phyloP scores from a whole-genome alignment of 2,113 vertebrate species.

The Grammomys surdaster region DNA sequence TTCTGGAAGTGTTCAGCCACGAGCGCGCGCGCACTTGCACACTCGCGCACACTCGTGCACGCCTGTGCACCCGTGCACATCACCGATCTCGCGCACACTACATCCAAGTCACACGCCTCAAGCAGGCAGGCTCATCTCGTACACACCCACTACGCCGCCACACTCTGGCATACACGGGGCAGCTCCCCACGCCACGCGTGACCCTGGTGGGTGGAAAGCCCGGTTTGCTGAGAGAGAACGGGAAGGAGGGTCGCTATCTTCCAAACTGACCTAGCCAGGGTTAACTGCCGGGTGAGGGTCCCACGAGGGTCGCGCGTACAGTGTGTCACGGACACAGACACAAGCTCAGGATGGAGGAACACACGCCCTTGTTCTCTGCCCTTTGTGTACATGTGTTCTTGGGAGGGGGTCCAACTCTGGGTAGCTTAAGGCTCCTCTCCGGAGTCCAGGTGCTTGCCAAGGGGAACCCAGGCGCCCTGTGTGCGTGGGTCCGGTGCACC shows the following conservation, averaged over 20 bases:
- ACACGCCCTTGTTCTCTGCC: neutral
- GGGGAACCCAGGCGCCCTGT: neutral
- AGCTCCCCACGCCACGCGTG: neutral
- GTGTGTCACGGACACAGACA: neutral
- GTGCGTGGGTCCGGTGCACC: neutral
- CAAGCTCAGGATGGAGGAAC: too few relatives aligned
- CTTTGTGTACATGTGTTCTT: conserved; percentile 45
- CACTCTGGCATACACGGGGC: neutral
- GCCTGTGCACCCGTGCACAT: neutral
- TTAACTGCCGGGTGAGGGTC: conserved; percentile 24
- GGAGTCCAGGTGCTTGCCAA: neutral
- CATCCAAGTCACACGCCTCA: neutral
- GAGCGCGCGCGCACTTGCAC: neutral
- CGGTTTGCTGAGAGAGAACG: too few relatives aligned
- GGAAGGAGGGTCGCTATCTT: neutral
- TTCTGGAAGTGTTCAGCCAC: conserved; percentile 4
- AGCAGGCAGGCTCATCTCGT: neutral
- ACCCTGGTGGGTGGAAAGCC: neutral
- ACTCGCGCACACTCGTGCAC: neutral
- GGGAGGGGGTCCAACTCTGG: neutral
- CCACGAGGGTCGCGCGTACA: neutral
- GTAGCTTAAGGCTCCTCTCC: neutral
- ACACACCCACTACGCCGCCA: neutral
- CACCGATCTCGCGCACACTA: neutral
- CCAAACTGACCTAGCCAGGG: neutral